A percentile compares a stretch with the other conserved stretches of the same genome.
Evolutionary conservation across 2,113 vertebrate genomes (phyloP).

Genomic region (Turdus rufiventris): DNA sequence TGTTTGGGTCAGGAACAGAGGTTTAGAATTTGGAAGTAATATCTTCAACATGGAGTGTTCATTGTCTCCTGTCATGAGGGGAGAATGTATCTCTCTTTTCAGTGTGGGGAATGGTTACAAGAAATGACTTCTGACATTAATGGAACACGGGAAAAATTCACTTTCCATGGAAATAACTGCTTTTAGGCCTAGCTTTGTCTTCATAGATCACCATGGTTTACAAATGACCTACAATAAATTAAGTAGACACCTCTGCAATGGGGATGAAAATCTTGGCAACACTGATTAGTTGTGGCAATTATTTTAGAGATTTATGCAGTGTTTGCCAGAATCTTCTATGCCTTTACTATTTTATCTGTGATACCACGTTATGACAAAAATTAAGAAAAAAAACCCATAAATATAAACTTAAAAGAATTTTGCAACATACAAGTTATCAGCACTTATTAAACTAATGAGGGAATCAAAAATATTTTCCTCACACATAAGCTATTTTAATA

Average conservation of each 20-base stretch:
- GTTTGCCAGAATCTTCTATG: slow-evolving; percentile 24
- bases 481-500: background rate
- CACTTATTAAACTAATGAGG: background rate
- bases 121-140: slow-evolving; percentile 58
- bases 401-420: background rate
- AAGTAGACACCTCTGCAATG: slow-evolving; percentile 13
- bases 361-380: background rate
- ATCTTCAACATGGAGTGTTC: background rate
- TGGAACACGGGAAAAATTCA: slow-evolving; percentile 27
- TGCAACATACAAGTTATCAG: background rate
- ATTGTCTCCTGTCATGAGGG: slow-evolving; percentile 18
- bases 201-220: slow-evolving; percentile 51
- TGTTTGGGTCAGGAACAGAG: background rate
- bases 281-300: slow-evolving; percentile 56
- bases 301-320: slow-evolving; percentile 46
- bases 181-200: slow-evolving; percentile 56
- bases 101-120: slow-evolving; percentile 20
- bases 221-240: slow-evolving; percentile 60
- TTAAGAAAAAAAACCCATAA: background rate
- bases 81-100: slow-evolving; percentile 36
- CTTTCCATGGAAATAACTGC: slow-evolving; percentile 59
- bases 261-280: slow-evolving; percentile 43
- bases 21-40: slow-evolving; percentile 12
- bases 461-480: background rate
- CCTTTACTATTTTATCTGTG: background rate